phyloP scores from a whole-genome alignment of 2,113 vertebrate species.

The Tiliqua scincoides region DNA sequence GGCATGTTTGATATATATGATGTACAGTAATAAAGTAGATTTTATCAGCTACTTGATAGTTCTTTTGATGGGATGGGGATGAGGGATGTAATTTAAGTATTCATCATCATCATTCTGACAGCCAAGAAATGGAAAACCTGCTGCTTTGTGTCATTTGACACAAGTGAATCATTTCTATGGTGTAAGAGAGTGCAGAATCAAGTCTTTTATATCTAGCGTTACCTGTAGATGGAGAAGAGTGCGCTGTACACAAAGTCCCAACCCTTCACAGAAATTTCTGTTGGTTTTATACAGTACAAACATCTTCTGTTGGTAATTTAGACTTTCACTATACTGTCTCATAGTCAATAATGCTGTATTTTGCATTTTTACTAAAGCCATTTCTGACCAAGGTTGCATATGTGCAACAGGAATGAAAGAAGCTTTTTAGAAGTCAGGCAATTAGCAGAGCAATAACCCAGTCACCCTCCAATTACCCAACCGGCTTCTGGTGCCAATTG shows the following conservation, averaged over 20 bases:
- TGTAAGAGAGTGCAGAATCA: not conserved
- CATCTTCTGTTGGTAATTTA: not conserved
- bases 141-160: not conserved
- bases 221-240: not conserved
- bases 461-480: no score
- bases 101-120: not conserved
- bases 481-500: no score
- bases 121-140: not conserved
- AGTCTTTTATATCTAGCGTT: not conserved
- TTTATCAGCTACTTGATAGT: conserved; percentile 4
- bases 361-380: not conserved
- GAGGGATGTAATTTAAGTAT: not conserved
- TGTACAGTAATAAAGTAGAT: not conserved
- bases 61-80: not conserved
- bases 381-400: no score
- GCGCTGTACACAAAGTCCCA: not conserved
- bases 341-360: not conserved
- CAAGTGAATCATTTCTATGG: not conserved
- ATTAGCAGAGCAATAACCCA: no score
- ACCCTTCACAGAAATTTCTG: not conserved
- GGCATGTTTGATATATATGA: conserved; percentile 17
- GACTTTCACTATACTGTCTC: not conserved
- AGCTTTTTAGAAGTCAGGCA: no score
- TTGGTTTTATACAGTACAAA: not conserved
- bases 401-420: no score